Evolutionary conservation across 1,140 invertebrate genomes (phyloP).

Genomic region (Achatina immaculata): DNA sequence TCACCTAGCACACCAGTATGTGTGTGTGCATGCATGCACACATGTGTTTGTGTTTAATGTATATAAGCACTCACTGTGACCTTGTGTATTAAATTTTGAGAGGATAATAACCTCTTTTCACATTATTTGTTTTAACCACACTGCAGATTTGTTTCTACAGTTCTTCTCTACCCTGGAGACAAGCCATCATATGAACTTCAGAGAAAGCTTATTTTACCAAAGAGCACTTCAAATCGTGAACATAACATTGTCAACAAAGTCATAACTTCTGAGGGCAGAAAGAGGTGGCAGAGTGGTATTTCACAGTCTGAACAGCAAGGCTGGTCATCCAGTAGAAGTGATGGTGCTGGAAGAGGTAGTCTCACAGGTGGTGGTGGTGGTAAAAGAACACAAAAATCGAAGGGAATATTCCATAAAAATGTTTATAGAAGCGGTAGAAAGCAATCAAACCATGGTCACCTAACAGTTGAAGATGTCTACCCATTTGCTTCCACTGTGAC

Average conservation of each 20-base stretch:
- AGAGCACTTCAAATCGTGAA: neutral
- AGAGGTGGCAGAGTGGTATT: neutral
- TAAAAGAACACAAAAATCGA: neutral
- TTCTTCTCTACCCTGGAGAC: conserved; percentile 62
- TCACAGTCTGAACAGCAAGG: neutral
- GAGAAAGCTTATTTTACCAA: conserved; percentile 40
- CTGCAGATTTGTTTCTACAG: too few relatives aligned
- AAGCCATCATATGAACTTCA: conserved; percentile 47
- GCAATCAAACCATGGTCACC: neutral
- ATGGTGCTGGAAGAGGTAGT: neutral
- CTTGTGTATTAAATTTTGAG: too few relatives aligned
- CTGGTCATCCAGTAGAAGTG: neutral
- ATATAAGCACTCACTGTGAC: too few relatives aligned
- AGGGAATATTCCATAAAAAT: neutral
- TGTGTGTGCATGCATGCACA: too few relatives aligned
- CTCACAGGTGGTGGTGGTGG: neutral
- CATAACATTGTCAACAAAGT: conserved; percentile 45
- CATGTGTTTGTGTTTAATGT: too few relatives aligned
- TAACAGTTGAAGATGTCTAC: conserved; percentile 46
- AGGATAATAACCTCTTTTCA: too few relatives aligned
- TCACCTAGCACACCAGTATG: too few relatives aligned
- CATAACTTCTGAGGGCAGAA: conserved; percentile 10
- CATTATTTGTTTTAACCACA: too few relatives aligned
- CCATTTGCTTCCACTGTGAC: conserved; percentile 45
- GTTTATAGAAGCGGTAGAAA: neutral